Evolutionary conservation across 92 coral and sea anemone species (phyloP).

Genomic region (Actinernus sp.): DNA sequence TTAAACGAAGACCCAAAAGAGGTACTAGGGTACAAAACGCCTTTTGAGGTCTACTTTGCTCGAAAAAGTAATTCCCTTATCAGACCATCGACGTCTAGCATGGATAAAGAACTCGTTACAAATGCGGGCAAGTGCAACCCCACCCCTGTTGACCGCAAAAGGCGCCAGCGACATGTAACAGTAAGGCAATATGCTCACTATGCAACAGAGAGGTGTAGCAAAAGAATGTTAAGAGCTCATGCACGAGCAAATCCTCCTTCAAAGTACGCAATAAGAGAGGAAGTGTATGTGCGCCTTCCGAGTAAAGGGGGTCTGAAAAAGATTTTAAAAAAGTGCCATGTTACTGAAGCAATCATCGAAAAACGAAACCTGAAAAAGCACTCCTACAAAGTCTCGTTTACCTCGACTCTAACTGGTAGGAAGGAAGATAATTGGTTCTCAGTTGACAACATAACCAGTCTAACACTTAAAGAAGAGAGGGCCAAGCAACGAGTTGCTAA

Average conservation of each 20-base stretch:
- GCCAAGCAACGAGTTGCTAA: background rate
- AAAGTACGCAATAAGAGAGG: slow-evolving; percentile 35
- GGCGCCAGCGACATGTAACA: slow-evolving; percentile 1
- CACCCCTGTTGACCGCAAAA: slow-evolving; percentile 1
- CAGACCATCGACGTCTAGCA: background rate
- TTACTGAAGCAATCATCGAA: slow-evolving; percentile 20
- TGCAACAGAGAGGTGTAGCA: slow-evolving; percentile 28
- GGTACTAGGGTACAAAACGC: slow-evolving; percentile 26
- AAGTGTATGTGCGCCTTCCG: slow-evolving; percentile 30
- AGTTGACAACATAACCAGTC: slow-evolving; percentile 52
- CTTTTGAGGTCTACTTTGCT: slow-evolving; percentile 28
- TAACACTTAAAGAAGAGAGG: slow-evolving; percentile 31
- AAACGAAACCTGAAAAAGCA: slow-evolving; percentile 16
- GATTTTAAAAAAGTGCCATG: slow-evolving; percentile 25
- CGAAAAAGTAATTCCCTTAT: background rate
- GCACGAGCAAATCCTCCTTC: slow-evolving; percentile 45
- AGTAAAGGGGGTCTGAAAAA: slow-evolving; percentile 20
- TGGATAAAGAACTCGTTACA: too few species aligned
- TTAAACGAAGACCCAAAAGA: slow-evolving; percentile 69
- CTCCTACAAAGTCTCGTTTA: slow-evolving; percentile 22
- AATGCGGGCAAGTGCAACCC: too few species aligned
- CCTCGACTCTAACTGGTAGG: slow-evolving; percentile 19
- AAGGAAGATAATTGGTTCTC: slow-evolving; percentile 27
- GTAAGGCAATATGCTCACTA: slow-evolving; percentile 9
- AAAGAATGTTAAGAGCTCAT: slow-evolving; percentile 18